Evolutionary conservation across 35 echinoderm and acorn worm species (phyloP).

Genomic region (Diadema setosum): DNA sequence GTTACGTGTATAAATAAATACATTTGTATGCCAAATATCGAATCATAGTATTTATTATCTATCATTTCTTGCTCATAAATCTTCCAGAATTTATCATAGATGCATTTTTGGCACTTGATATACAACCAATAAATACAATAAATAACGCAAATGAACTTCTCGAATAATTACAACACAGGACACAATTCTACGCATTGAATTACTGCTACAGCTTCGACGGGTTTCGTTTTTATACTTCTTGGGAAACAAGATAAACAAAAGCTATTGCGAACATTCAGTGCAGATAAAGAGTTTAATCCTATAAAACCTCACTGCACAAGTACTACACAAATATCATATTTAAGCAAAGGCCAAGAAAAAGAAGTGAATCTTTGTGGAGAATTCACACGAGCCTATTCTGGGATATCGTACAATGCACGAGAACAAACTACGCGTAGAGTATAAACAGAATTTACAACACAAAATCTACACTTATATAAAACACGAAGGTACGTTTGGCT

Average conservation of each 20-base stretch:
- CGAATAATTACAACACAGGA: neutral
- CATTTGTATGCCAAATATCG: neutral
- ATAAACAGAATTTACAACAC: neutral
- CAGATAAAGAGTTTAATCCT: neutral
- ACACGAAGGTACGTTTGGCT: neutral
- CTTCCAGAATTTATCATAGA: no score
- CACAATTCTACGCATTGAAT: neutral
- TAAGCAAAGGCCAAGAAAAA: neutral
- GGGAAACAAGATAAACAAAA: neutral
- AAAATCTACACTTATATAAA: no score
- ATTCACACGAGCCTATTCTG: neutral
- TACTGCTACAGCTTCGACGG: neutral
- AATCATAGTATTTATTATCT: neutral
- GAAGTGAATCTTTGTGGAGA: neutral
- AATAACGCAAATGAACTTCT: neutral
- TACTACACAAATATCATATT: neutral
- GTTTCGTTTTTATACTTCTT: neutral
- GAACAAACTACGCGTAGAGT: neutral
- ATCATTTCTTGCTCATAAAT: neutral
- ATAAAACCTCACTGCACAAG: neutral
- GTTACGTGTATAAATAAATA: no score
- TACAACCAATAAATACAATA: slow-evolving; percentile 4
- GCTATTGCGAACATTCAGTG: neutral
- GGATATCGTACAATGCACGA: neutral
- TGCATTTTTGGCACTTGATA: slow-evolving; percentile 4